Evolutionary conservation across 2,888 invertebrate genomes (phyloP), one percentile per base, ranked within the genome.

Genomic region (Amitus sp.): DNA sequence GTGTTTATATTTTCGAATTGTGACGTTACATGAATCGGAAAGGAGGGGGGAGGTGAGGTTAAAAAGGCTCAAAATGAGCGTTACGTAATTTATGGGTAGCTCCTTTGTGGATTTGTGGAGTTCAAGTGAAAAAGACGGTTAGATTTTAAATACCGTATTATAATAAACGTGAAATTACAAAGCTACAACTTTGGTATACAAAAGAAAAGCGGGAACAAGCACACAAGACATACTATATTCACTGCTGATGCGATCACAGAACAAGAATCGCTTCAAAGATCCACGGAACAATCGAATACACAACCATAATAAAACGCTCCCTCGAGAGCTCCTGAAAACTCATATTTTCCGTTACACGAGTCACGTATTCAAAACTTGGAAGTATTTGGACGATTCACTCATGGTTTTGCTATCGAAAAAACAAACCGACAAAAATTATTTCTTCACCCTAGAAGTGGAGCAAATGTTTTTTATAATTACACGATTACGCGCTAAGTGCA

Each of bases 181-280:
- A 80, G 65, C 79, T 82, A 82, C 82, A 82, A 82, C 83, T 83
- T 83, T 83, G 83, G 83, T 83, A 83, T 82, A 83, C 83, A 83
- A 70, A 71, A 73, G 77, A 78, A 62, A 62, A 56, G 62, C 56
- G 59, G 54, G 62, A 51, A 62, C 65, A 56, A 62, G 59, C 62
- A 62, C 62, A 65, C 65, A 65, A 62, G 56, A 55, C 49, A 59
- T 59, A 62, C 62, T 62, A 62, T 65, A 50, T 62, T 62, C 59
- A 56, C 64, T 64, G 64, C 57, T 47, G 60, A 45, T 37, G 64
- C 64, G 64, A 65, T 61, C 60, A 52, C 63, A 59, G 56, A 40
- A 52, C 48, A 15, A 57, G 54, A 65, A 65, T 65, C 64, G 60
- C 60, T 52, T 39, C 52, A 55, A 64, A 46, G 33, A 53, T 61